Conservation (phyloP, 1,140 invertebrate species). For the Dinothrombium tinctorium region DNA sequence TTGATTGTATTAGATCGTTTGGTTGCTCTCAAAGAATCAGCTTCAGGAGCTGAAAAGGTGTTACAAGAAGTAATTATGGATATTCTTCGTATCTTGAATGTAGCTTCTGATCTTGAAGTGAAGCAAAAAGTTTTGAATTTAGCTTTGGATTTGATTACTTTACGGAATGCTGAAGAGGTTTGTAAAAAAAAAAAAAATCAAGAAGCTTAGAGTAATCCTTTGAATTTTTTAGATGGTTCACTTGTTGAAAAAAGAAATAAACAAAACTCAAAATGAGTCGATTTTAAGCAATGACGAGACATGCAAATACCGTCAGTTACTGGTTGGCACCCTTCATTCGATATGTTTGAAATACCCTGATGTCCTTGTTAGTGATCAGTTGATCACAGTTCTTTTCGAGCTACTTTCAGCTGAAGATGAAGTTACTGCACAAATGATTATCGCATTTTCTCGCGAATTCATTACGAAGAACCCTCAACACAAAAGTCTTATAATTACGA, state of each 20-base stretch:
- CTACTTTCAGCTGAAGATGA: slow-evolving; percentile 81
- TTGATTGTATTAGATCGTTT: slow-evolving; percentile 88
- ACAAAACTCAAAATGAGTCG: slow-evolving; percentile 49
- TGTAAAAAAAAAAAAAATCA: slow-evolving; percentile 10
- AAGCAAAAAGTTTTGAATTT: slow-evolving; percentile 32
- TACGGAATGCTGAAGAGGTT: slow-evolving; percentile 73
- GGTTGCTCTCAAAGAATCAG: slow-evolving; percentile 54
- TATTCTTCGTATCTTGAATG: slow-evolving; percentile 58
- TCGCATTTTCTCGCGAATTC: slow-evolving; percentile 59
- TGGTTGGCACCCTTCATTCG: slow-evolving; percentile 80
- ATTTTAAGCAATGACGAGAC: slow-evolving; percentile 65
- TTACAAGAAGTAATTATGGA: slow-evolving; percentile 97
- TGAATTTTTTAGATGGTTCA: slow-evolving; percentile 42
- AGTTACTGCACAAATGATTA: slow-evolving; percentile 74
- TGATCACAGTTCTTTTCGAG: slow-evolving; percentile 42
- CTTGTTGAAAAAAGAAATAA: slow-evolving; percentile 76
- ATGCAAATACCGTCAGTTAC: slow-evolving; percentile 77
- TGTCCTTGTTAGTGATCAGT: slow-evolving; percentile 26
- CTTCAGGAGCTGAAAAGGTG: slow-evolving; percentile 66
- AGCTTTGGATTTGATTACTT: slow-evolving; percentile 76
- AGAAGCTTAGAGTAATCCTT: background rate
- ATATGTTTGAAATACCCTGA: slow-evolving; percentile 96
- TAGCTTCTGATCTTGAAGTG: slow-evolving; percentile 71
- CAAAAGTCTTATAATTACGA: slow-evolving; percentile 32
- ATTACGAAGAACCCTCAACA: slow-evolving; percentile 11